Evolutionary conservation across 2,888 invertebrate species (phyloP).

Genomic region (Pristionchus exspectatus): DNA sequence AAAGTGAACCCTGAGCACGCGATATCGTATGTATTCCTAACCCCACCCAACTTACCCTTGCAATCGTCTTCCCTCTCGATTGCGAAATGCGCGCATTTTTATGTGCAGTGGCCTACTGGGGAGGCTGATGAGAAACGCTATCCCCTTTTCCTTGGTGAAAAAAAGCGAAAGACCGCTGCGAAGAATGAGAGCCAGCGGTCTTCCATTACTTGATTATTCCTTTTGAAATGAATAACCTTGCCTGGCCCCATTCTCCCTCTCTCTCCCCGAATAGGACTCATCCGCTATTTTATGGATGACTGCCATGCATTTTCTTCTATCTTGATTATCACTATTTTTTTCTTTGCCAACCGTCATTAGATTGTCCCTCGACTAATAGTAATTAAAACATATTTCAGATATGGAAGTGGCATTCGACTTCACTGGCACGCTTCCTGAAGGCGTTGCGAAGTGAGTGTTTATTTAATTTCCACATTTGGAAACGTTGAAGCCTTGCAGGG

Average conservation of each 20-base stretch:
- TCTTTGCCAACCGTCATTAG: no score
- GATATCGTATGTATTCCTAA: not conserved
- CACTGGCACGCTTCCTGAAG: slow-evolving; percentile 34
- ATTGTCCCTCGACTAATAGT: not conserved
- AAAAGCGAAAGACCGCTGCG: not conserved
- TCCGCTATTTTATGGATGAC: slow-evolving; percentile 13
- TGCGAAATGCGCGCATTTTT: not conserved
- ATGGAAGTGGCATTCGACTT: slow-evolving; percentile 54
- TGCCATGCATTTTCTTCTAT: not conserved
- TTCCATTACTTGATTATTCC: not conserved
- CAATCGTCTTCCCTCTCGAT: not conserved
- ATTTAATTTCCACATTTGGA: no score
- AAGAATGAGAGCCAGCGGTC: not conserved
- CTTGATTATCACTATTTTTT: slow-evolving; percentile 1
- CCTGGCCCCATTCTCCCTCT: not conserved
- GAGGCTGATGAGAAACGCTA: not conserved
- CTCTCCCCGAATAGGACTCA: not conserved
- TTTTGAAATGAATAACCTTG: not conserved
- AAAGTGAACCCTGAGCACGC: not conserved
- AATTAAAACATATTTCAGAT: not conserved
- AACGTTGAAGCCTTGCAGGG: no score
- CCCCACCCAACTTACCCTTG: not conserved
- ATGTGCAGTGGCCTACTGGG: not conserved
- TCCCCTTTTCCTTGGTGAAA: not conserved
- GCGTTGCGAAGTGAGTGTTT: slow-evolving; percentile 29